Evolutionary conservation across 2,113 vertebrate genomes (phyloP).

Genomic region (Cephalopterus ornatus): DNA sequence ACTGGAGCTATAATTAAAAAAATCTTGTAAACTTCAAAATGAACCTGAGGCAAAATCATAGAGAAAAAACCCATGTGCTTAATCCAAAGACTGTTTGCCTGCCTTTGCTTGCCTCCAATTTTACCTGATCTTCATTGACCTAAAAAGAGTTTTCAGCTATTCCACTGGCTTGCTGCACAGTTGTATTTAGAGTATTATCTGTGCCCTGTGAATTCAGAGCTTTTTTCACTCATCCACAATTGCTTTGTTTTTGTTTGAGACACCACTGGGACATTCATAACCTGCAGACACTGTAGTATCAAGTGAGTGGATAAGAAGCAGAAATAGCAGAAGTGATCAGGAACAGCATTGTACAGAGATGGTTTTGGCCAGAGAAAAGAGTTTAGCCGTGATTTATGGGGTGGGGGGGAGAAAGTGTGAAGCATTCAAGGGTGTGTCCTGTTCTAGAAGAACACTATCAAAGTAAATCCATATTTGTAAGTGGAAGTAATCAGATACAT

Average conservation of each 20-base stretch:
- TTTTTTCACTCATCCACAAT: not conserved
- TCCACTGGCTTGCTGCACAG: not conserved
- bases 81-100: constrained; percentile 43
- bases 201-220: not conserved
- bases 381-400: not conserved
- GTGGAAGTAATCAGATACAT: not conserved
- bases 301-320: not conserved
- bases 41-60: constrained; percentile 37
- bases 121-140: constrained; percentile 16
- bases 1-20: constrained; percentile 36
- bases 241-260: not conserved
- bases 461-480: constrained; percentile 23
- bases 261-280: not conserved
- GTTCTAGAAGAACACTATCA: not conserved
- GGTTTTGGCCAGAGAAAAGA: not conserved
- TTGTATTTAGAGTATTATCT: not conserved
- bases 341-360: not conserved
- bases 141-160: not conserved
- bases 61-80: not conserved
- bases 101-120: constrained; percentile 63
- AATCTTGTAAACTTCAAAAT: constrained; percentile 31
- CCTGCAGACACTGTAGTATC: not conserved
- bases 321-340: not conserved
- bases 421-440: not conserved
- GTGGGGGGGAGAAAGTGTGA: not conserved